These are phyloP conservation scores for Calephelis virginiensis DNA, from an alignment of 1,140 invertebrate species.

Conservation along the genomic window DNA sequence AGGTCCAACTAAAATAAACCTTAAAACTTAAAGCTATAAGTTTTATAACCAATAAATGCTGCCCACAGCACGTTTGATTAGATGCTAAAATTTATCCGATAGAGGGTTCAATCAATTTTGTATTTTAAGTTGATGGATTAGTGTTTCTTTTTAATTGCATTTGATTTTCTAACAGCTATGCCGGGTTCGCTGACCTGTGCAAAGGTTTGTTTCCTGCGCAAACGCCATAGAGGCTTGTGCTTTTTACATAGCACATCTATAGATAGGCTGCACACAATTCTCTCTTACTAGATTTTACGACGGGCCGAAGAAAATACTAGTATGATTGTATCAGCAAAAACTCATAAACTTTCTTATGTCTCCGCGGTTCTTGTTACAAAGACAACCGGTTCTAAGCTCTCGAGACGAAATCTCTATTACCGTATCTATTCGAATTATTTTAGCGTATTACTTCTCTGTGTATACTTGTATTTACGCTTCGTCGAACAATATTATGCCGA, in stretches of 20 bases:
- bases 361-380: conserved; percentile 15
- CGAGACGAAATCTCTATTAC: conserved; percentile 9
- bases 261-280: conserved; percentile 34
- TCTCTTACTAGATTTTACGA: conserved; percentile 41
- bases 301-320: conserved; percentile 32
- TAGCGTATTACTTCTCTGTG: not conserved
- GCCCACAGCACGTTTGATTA: conserved; percentile 56
- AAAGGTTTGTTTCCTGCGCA: conserved; percentile 56
- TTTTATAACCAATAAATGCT: conserved; percentile 29
- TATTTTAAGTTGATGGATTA: conserved; percentile 25
- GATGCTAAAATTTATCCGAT: conserved; percentile 44
- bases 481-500: no score
- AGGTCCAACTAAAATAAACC: conserved; percentile 24
- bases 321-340: conserved; percentile 35
- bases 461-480: not conserved
- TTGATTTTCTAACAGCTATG: conserved; percentile 46
- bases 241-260: conserved; percentile 46
- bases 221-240: conserved; percentile 41
- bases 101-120: conserved; percentile 17
- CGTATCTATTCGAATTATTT: conserved; percentile 1
- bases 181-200: conserved; percentile 52
- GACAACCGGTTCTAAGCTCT: not conserved
- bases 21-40: conserved; percentile 19
- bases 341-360: conserved; percentile 23
- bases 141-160: conserved; percentile 26